Base-by-base conservation (phyloP, 2,797 vertebrate species). In the Typhlichthys subterraneus region DNA sequence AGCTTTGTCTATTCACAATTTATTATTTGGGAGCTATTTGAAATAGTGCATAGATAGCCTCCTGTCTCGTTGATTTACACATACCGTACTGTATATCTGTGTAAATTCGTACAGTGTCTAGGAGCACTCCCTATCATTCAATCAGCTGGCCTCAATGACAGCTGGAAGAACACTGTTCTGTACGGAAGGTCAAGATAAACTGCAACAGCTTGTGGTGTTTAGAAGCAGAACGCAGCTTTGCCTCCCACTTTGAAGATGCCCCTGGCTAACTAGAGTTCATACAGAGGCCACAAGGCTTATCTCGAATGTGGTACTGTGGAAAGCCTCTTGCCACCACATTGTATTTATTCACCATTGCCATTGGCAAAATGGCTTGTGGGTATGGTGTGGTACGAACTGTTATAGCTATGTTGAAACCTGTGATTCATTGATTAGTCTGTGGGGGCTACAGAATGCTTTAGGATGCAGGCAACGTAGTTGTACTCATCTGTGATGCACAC, bases 401-500 rank as follows among this genome's bases (percentile, higher is more conserved):
- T 63, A 6, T 33, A 3, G 23, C 45, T 57, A 49, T 48, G 42
- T 46, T 75, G 45, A 78, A 79, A 83, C 62, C 48, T 58, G 17
- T 13, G 31, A 6, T 74, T 74, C 67, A 62, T 48, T 38, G 42
- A 71, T 81, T 70, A 78, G 65, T 73, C 66, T 75, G 17, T 48
- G 19, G 61, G 45, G 71, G 72, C 65, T 33, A 63, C 48, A 33
- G 63, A 73, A 65, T 79, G 61, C 75, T 74, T 42, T 77, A 79
- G 79, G 80, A 89, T 86, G 82, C 83, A 64, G 59, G 65, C 42
- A 15, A 49, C 5, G 13, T 70, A 67, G 73, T 64, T 42, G 59
- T 51, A 53, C 70, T 84, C 72, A 72, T 83, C 69, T 82, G 67
- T 64, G 70, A 63, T 38, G 62, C 71, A 78, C 75, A 82, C 75